Evolutionary conservation across 2,113 vertebrate genomes (phyloP).

Genomic region (Mastomys natalensis): DNA sequence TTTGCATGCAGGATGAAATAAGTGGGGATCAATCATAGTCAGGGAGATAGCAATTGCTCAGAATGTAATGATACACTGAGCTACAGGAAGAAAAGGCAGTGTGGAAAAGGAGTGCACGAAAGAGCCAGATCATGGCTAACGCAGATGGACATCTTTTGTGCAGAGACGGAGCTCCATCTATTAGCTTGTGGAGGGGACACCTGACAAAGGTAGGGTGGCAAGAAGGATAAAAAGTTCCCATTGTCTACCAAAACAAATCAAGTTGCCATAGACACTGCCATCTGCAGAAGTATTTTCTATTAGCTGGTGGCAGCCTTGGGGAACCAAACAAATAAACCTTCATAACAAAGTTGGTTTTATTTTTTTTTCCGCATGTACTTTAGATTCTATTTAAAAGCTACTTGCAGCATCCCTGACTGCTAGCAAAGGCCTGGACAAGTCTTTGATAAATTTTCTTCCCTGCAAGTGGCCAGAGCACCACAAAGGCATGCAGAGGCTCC

Average conservation of each 20-base stretch:
- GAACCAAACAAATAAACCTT: not conserved
- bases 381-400: conserved; percentile 20
- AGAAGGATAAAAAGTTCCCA: not conserved
- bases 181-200: not conserved
- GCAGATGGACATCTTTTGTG: not conserved
- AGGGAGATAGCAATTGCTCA: conserved; percentile 74
- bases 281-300: not conserved
- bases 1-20: conserved; percentile 82
- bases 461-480: conserved; percentile 19
- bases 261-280: accelerated
- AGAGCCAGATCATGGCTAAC: not conserved
- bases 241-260: not conserved
- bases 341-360: not conserved
- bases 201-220: not conserved
- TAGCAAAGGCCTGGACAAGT: conserved; percentile 34
- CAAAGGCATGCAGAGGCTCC: not conserved
- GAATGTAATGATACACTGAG: conserved; percentile 75
- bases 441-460: conserved; percentile 24
- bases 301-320: not conserved
- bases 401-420: conserved; percentile 53
- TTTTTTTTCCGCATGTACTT: conserved; percentile 15
- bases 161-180: not conserved
- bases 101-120: not conserved
- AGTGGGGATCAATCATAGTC: conserved; percentile 83
- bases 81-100: not conserved